A percentile compares a stretch with the other conserved stretches of the same genome.
Conservation (phyloP, 2,888 invertebrate genomes). For the Drosophila cyrtoloma region DNA sequence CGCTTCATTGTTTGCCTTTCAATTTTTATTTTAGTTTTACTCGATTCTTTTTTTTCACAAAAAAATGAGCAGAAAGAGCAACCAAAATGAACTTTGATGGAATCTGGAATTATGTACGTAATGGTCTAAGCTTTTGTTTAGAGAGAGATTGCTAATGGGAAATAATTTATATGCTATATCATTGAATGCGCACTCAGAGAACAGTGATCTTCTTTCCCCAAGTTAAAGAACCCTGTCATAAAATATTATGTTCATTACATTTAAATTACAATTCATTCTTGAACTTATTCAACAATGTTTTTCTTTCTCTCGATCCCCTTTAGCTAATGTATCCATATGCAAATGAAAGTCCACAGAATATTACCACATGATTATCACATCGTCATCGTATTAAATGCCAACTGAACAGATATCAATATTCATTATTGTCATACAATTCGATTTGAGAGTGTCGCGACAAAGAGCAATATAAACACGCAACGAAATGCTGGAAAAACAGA, state of each 20-base stretch:
- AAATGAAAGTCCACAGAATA: background rate
- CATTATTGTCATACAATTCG: slow-evolving; percentile 41
- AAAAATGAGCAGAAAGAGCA: background rate
- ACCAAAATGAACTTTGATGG: slow-evolving; percentile 2
- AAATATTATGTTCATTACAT: background rate
- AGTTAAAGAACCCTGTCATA: background rate
- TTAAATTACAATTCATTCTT: background rate
- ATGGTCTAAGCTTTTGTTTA: background rate
- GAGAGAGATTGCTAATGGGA: background rate
- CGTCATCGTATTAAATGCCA: slow-evolving; percentile 12
- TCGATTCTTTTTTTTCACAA: slow-evolving; percentile 37
- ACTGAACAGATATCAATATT: slow-evolving; percentile 43
- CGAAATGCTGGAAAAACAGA: slow-evolving; percentile 43
- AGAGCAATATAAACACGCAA: slow-evolving; percentile 60
- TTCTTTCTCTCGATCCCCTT: background rate
- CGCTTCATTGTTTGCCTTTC: slow-evolving; percentile 75
- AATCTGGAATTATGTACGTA: slow-evolving; percentile 13
- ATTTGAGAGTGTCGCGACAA: slow-evolving; percentile 46
- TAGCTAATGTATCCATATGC: background rate
- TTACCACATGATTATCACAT: background rate
- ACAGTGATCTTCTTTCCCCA: background rate
- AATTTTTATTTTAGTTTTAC: slow-evolving; percentile 79
- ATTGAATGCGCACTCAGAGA: background rate
- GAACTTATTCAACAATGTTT: background rate
- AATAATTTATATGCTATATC: background rate